phyloP scores from a whole-genome alignment of 2,888 invertebrate species.

The Nematopogon swammerdamellus region DNA sequence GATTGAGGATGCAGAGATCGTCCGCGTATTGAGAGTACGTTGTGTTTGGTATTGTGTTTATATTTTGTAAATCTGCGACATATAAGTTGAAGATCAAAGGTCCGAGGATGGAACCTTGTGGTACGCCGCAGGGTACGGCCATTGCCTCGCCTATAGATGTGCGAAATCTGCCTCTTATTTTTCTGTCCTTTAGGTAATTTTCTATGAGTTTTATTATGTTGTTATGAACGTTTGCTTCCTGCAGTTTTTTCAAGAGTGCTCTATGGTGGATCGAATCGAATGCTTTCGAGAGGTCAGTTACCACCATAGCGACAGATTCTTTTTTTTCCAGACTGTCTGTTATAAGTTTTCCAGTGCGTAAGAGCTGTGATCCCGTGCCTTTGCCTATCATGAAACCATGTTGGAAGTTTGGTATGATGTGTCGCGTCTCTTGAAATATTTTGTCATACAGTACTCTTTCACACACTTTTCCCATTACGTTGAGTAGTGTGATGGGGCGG shows the following conservation, averaged over 20 bases:
- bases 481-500: background rate
- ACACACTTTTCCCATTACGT: background rate
- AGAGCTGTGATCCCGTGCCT: background rate
- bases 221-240: background rate
- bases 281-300: slow-evolving; percentile 1
- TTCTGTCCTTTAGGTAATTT: background rate
- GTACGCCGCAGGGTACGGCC: background rate
- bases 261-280: slow-evolving; percentile 1
- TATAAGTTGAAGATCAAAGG: slow-evolving; percentile 2
- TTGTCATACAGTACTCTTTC: background rate
- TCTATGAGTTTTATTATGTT: slow-evolving; percentile 2
- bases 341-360: background rate
- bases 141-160: background rate
- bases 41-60: background rate
- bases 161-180: background rate
- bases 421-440: too few relatives aligned
- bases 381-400: background rate
- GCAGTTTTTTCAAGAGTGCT: slow-evolving; percentile 1
- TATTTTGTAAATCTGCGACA: background rate
- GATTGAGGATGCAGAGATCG: slow-evolving; percentile 1
- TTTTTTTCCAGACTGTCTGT: background rate
- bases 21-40: slow-evolving; percentile 2
- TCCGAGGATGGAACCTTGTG: slow-evolving; percentile 2
- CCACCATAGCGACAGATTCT: background rate
- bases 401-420: background rate